Evolutionary conservation across 2,113 vertebrate genomes (phyloP).

Genomic region (Sturnus vulgaris): DNA sequence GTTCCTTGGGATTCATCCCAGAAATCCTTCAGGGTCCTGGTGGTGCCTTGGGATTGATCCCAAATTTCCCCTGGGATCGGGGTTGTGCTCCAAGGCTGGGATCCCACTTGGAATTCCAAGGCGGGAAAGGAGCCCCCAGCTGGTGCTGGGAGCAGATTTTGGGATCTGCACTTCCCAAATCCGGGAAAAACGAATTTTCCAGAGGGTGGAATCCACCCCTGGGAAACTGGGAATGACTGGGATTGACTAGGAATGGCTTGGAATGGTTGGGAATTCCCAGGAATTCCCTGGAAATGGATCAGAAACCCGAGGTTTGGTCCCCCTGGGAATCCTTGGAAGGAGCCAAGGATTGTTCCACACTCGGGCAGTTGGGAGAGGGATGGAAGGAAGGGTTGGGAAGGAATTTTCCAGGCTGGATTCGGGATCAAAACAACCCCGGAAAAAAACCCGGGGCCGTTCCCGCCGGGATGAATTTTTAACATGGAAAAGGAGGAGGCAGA

Average conservation of each 20-base stretch:
- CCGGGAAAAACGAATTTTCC: rapidly evolving
- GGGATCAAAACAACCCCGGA: background rate
- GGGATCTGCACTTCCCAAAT: background rate
- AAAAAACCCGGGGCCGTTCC: rapidly evolving
- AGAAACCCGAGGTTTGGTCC: background rate
- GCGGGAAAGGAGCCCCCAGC: background rate
- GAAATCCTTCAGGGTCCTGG: background rate
- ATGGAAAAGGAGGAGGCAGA: background rate
- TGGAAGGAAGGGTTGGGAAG: background rate
- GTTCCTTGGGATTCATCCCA: background rate
- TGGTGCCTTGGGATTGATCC: background rate
- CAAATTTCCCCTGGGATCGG: background rate
- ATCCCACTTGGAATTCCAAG: background rate
- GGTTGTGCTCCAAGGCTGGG: background rate
- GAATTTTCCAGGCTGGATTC: rapidly evolving
- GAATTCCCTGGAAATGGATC: background rate
- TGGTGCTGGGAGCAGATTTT: background rate
- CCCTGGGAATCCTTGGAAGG: rapidly evolving
- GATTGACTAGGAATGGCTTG: too few species aligned
- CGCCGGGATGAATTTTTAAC: background rate
- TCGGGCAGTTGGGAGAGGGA: background rate
- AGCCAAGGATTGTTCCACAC: background rate
- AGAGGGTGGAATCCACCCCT: background rate
- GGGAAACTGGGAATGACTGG: too few species aligned
- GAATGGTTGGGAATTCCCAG: background rate